Evolutionary conservation across 2,797 vertebrate genomes (phyloP), one percentile per base, ranked within the genome.

Genomic region (Sylvia borin): DNA sequence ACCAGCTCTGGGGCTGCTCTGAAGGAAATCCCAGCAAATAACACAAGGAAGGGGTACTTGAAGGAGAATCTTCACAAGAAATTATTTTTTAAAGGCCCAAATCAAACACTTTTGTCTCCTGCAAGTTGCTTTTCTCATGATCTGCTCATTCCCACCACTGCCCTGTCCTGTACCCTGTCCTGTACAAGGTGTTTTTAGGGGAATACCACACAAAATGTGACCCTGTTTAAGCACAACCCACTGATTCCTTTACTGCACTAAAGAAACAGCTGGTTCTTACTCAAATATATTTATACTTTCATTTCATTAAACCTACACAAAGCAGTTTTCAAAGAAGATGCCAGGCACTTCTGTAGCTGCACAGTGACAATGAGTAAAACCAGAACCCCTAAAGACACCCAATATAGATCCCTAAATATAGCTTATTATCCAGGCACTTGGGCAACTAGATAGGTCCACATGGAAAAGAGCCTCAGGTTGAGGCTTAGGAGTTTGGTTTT

Each of bases 391-490:
- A 76, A 57, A 76, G 36, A 72, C 20, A 84, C 38, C 58, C 53
- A 12, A 8, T 53, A 27, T 7, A 36, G 70, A 42, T 68, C 72
- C 89, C 87, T 93, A 97, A 94, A 92, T 93, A 90, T 81, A 93
- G 85, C 73, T 71, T 27, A 62, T 92, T 95, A 90, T 75, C 75
- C 86, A n/a, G 66, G 51, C 78, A n/a, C 78, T 71, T 51, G 47
- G 45, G 68, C 50, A 61, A 8, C 42, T 25, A 58, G 67, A 51
- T 87, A 64, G 3, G 48, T 60, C 50, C 43, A 3, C 5, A 0
- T 27, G 34, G 77, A 71, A 34, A 45, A 38, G 53, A 80, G 65
- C n/a, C 42, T 64, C 53, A 14, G 12, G 19, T 38, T 71, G 38
- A 73, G 34, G 45, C 47, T 58, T 18, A 43, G 67, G 27, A 9